phyloP scores from a whole-genome alignment of 2,113 vertebrate species.

The Leptobrachium ailaonicum region DNA sequence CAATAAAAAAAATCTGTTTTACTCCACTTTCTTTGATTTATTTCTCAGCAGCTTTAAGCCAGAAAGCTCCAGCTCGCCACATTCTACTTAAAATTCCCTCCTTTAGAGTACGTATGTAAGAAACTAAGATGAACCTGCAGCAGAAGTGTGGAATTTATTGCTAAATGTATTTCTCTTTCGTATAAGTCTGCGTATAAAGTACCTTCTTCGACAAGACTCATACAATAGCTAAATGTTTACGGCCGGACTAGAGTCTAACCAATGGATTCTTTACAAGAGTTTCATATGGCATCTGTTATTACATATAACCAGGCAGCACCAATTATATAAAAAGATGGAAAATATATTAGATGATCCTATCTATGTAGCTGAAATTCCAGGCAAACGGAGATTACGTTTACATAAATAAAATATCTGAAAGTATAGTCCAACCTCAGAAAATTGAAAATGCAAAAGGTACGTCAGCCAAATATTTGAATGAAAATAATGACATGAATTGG shows the following conservation, averaged over 20 bases:
- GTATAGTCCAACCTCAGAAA: background rate
- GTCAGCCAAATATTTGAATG: background rate
- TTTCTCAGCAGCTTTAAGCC: too few species aligned
- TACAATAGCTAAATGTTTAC: background rate
- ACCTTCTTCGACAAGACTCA: background rate
- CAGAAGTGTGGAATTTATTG: background rate
- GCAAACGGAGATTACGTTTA: background rate
- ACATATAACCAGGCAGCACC: background rate
- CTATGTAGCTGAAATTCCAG: slow-evolving; percentile 4
- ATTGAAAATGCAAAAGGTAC: background rate
- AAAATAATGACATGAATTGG: background rate
- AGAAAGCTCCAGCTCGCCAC: too few species aligned
- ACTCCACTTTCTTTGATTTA: too few species aligned
- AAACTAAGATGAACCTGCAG: background rate
- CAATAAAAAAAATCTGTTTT: too few species aligned
- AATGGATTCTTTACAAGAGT: background rate
- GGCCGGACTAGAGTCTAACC: background rate
- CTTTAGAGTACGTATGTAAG: background rate
- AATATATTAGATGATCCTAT: background rate
- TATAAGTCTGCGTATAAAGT: background rate
- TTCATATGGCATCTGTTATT: background rate
- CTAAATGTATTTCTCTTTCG: background rate
- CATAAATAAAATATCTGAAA: background rate
- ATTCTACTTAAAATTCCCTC: too few species aligned
- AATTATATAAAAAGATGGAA: slow-evolving; percentile 5